Base-by-base conservation (phyloP, 2,888 invertebrate genomes). In the Aelia acuminata region DNA sequence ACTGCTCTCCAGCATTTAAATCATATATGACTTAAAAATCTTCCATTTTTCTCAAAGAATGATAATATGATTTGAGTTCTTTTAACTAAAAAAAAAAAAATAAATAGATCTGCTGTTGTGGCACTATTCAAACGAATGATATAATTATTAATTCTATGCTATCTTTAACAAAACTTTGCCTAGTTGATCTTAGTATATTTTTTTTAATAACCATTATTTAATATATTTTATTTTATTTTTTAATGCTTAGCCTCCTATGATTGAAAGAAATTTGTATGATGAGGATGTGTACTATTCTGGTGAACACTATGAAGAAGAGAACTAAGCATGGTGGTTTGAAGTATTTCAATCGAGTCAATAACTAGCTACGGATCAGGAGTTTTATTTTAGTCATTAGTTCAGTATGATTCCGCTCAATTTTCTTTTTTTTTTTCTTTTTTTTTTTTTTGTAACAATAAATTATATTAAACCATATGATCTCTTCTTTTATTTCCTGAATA, bases 271-370 rank as follows among this genome's bases (percentile, higher is more conserved):
- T 26, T 49, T 85, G 20, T 84, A 80, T 80, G 87, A 75, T 43
- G 87, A 87, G 35, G 87, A 84, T 22, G 22, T 31, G 84, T 87
- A 87, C 53, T 84, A 80, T 10, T 87, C 87, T 31, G 47, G 49
- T 1, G 87, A 87, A 35, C 35, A 53, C 75, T 75, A 84, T 48
- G 87, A 86, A 70, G 87, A 87, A 75, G 87, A 87, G 18, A 63
- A 87, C 31, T 85, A 20, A 85, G 11, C 31, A 35, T 35, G 35
- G 26, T 57, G 35, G 84, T 84, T 49, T 26, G 47, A 84, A 18
- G 39, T 48, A 20, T 84, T 35, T 8, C 22, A 31, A 84, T 49
- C 4, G 84, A 47, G n/a, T 15, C 84, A 15, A 84, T 47, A 43
- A 18, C 47, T 84, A 48, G 84, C 84, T 84, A 84, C 22, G 11